phyloP scores from a whole-genome alignment of 2,113 vertebrate species.

The Pterocles orientalis region DNA sequence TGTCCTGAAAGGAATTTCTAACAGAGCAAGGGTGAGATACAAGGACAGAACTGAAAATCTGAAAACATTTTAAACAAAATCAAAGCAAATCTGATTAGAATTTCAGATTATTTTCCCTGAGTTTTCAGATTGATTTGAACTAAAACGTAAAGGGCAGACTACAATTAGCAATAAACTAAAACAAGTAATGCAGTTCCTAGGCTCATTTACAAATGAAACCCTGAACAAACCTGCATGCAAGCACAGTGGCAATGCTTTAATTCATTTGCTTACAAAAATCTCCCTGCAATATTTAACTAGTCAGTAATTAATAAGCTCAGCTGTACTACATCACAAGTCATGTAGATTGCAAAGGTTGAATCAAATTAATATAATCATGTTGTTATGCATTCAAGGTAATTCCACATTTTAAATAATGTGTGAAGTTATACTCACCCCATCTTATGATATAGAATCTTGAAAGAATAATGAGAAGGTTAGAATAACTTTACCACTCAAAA shows the following conservation, averaged over 20 bases:
- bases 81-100: not conserved
- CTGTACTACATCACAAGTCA: slow-evolving; percentile 21
- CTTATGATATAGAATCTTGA: not conserved
- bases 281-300: slow-evolving; percentile 18
- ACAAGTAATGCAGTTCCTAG: rapidly evolving
- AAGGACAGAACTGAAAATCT: not conserved
- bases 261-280: not conserved
- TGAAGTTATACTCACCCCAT: not conserved
- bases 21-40: not conserved
- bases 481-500: not conserved
- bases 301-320: slow-evolving; percentile 46
- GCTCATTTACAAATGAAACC: not conserved
- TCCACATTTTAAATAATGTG: not conserved
- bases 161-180: not conserved
- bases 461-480: not conserved
- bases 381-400: slow-evolving; percentile 16
- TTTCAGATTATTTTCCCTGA: not conserved
- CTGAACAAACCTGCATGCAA: not conserved
- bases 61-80: not conserved
- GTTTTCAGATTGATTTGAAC: not conserved
- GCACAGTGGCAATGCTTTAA: not conserved
- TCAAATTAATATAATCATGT: not conserved
- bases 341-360: not conserved
- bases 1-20: not conserved
- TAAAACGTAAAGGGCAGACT: not conserved